Evolutionary conservation across 2,888 invertebrate genomes (phyloP).

Genomic region (Oconnorella tubifera): DNA sequence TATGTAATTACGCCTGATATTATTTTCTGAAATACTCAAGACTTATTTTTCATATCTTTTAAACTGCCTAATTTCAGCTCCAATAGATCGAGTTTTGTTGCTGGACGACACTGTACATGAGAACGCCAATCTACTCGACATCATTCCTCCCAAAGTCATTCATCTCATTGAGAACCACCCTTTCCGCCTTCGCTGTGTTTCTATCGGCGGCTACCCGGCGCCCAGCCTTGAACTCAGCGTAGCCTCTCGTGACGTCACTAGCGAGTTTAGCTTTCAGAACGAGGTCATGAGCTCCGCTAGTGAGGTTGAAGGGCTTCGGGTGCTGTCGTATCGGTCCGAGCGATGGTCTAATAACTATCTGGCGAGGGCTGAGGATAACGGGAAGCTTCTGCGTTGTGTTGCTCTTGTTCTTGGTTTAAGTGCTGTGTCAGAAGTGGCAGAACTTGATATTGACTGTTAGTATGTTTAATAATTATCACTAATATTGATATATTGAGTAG

Average conservation of each 20-base stretch:
- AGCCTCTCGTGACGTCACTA: conserved; percentile 15
- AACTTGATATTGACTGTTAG: conserved; percentile 15
- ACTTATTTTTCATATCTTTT: no score
- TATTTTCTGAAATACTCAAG: no score
- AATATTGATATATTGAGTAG: no score
- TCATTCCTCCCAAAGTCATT: background rate
- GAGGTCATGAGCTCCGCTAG: background rate
- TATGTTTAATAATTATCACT: background rate
- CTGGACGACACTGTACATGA: conserved; percentile 1
- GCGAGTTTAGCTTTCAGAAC: conserved; percentile 12
- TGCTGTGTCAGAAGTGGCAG: conserved; percentile 4
- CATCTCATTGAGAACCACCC: conserved; percentile 16
- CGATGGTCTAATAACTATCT: conserved; percentile 12
- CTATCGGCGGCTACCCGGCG: conserved; percentile 20
- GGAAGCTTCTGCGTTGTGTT: conserved; percentile 1
- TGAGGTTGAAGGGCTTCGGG: background rate
- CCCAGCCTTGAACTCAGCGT: conserved; percentile 16
- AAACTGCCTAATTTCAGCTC: no score
- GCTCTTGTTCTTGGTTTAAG: conserved; percentile 8
- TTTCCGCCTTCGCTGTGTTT: conserved; percentile 12
- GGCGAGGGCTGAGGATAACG: conserved; percentile 15
- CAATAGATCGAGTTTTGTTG: background rate
- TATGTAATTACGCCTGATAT: no score
- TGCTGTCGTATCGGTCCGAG: conserved; percentile 8
- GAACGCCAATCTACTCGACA: background rate